Conservation (phyloP, 2,113 vertebrate species). For the Porphyrio hochstetteri region DNA sequence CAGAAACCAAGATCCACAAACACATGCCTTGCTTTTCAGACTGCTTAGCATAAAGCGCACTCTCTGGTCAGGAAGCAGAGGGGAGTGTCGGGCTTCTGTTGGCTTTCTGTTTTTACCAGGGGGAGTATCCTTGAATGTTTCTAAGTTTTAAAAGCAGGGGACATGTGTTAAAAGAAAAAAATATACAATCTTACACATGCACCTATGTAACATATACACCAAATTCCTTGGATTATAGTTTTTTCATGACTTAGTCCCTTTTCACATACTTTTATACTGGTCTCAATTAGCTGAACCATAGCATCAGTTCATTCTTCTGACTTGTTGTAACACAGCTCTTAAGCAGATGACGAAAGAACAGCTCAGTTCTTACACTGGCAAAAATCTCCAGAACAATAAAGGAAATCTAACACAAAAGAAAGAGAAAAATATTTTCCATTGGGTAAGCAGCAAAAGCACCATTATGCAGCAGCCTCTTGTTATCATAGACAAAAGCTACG, state of each 20-base stretch:
- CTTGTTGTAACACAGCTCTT: background rate
- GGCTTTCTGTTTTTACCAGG: background rate
- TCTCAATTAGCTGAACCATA: background rate
- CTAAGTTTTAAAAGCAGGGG: background rate
- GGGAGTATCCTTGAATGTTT: background rate
- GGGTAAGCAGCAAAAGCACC: background rate
- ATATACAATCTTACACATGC: background rate
- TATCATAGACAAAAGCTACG: background rate
- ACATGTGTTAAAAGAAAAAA: background rate
- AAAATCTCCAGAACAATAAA: background rate
- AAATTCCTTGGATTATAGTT: background rate
- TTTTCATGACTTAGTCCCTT: background rate
- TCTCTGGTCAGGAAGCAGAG: background rate
- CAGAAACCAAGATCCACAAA: background rate
- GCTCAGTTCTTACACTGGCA: background rate
- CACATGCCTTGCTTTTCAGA: background rate
- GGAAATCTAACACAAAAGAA: background rate
- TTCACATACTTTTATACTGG: background rate
- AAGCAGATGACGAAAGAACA: background rate
- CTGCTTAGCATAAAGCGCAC: background rate
- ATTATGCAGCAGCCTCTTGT: background rate
- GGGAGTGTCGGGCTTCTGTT: background rate
- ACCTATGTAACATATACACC: background rate
- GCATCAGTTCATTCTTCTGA: background rate
- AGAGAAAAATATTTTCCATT: background rate